Conservation (phyloP, 2,888 invertebrate species). For the Tricholauxania praeusta region DNA sequence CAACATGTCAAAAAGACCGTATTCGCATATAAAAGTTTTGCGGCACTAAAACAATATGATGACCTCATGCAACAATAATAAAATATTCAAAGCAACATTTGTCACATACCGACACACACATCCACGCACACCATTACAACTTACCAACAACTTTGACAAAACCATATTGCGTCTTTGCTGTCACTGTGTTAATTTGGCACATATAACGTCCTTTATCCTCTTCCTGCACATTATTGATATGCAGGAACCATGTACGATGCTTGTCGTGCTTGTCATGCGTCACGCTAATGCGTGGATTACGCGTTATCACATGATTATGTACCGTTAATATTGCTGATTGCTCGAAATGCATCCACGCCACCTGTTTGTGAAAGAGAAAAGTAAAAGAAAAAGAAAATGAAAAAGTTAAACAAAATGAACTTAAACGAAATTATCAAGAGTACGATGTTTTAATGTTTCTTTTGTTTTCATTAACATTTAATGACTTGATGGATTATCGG, state of each 20-base stretch:
- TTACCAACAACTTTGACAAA: conserved; percentile 93
- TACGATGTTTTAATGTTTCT: not conserved
- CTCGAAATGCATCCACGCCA: conserved; percentile 97
- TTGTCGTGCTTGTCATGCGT: conserved; percentile 86
- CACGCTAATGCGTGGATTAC: conserved; percentile 91
- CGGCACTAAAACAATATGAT: not conserved
- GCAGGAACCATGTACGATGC: conserved; percentile 92
- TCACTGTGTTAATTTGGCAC: conserved; percentile 94
- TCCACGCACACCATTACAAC: conserved; percentile 38
- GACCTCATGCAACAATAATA: conserved; percentile 13
- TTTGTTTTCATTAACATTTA: too few species aligned
- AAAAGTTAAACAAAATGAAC: not conserved
- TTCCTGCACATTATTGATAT: conserved; percentile 91
- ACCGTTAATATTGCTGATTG: conserved; percentile 93
- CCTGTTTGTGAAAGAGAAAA: conserved; percentile 71
- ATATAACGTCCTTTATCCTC: conserved; percentile 93
- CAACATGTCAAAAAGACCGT: too few species aligned
- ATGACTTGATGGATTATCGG: too few species aligned
- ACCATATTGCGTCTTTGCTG: conserved; percentile 92
- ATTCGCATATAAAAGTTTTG: too few species aligned
- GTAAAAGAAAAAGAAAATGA: conserved; percentile 25
- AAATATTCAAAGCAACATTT: conserved; percentile 16
- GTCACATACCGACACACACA: not conserved
- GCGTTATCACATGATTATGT: conserved; percentile 93
- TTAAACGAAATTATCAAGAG: not conserved